These are phyloP conservation scores for Pentalonia nigronervosa DNA, from an alignment of 1,140 invertebrate genomes.

Conservation along the genomic window DNA sequence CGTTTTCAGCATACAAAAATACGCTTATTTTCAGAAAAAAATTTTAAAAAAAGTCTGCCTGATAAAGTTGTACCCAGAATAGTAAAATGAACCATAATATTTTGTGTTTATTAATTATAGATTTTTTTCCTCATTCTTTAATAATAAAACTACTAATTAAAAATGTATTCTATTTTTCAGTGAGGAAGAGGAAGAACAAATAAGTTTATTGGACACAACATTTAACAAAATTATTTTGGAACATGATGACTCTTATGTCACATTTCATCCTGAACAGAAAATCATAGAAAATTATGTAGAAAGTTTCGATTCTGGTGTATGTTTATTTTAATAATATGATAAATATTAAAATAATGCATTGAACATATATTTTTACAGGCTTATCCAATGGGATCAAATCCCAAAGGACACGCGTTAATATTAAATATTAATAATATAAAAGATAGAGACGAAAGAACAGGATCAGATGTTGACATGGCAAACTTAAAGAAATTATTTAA, in stretches of 20 bases:
- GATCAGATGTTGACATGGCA: slow-evolving; percentile 52
- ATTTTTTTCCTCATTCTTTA: too few species aligned
- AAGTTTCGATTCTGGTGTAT: slow-evolving; percentile 32
- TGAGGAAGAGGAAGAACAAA: not conserved
- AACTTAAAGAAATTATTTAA: slow-evolving; percentile 52
- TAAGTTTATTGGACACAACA: not conserved
- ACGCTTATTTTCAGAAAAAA: not conserved
- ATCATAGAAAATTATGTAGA: slow-evolving; percentile 38
- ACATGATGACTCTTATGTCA: slow-evolving; percentile 26
- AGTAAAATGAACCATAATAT: not conserved
- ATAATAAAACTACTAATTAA: not conserved
- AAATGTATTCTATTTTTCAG: not conserved
- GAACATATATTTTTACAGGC: slow-evolving; percentile 42
- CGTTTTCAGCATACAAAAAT: not conserved
- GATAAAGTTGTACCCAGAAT: not conserved
- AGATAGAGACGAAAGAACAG: slow-evolving; percentile 15
- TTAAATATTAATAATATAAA: slow-evolving; percentile 55
- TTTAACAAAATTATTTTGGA: not conserved
- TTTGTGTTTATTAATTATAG: not conserved
- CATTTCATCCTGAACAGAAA: slow-evolving; percentile 36
- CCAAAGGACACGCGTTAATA: slow-evolving; percentile 57
- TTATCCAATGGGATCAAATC: slow-evolving; percentile 59
- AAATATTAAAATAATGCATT: not conserved
- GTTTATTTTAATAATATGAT: not conserved
- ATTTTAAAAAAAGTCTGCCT: too few species aligned